Evolutionary conservation across 2,113 vertebrate genomes (phyloP), one percentile per base, ranked within the genome.

Genomic region (Heterocephalus glaber): DNA sequence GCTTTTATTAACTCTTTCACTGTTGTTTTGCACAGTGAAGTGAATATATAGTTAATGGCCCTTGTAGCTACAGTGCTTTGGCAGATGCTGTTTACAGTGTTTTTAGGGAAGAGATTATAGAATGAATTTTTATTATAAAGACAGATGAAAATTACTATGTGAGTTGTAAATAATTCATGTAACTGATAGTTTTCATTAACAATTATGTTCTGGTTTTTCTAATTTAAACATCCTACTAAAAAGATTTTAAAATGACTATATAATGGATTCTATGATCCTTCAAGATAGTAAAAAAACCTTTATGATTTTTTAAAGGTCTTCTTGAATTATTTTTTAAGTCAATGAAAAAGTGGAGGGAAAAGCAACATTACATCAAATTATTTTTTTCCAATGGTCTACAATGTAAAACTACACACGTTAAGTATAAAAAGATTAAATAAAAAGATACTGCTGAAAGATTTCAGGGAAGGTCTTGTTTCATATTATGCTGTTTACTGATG

Each of bases 1-100:
- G 95, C 44, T 96, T 95, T 80, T 66, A 93, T 98, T 97, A 97
- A 98, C 97, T 96, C 97, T 95, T 97, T 97, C 95, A n/a, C n/a
- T 56, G 52, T 82, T 88, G 58, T 38, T 90, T 41, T 70, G 63
- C 44, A 65, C 7, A 61, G 26, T 52, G 22, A 81, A 79, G 60
- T 83, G 82, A 96, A 80, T 72, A 82, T 30, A 72, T 28, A 72
- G 56, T 94, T 87, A 79, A 90, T 38, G 65, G 79, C 80, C 95
- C 58, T 84, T 20, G 14, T 11, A 86, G 80, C 63, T 52, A 54
- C 49, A 60, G 38, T 35, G 60, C 87, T 96, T 72, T 58, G 60
- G 44, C 95, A 98, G 95, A 92, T 96, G 97, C 96, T 97, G 88
- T 95, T 96, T 96, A 87, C 92, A 83, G 24, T 89, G 60, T 89